Base-by-base conservation (phyloP, 2,888 invertebrate genomes). In the Tachina grossa region DNA sequence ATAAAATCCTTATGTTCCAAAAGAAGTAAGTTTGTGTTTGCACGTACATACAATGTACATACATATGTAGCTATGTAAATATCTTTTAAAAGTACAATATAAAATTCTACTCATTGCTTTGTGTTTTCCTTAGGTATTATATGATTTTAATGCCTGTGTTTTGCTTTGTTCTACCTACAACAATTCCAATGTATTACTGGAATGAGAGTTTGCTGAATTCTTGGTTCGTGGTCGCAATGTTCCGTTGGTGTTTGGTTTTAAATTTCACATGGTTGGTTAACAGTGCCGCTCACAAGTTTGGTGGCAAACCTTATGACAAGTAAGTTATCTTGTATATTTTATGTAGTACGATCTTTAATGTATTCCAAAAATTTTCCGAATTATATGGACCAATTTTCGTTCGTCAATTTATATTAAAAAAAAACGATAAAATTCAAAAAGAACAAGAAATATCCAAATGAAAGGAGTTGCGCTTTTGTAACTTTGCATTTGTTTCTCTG, bases 221-320 rank as follows among this genome's bases (percentile, higher is more conserved):
- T 1, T 95, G 95, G 94, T 95, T 95, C 91, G 94, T 96, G 55
- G 94, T 94, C 71, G 95, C 95, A 22, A 94, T 96, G 90, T 94
- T 97, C 91, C 95, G 98, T 71, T 98, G 97, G 93, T 94, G 95
- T 45, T 94, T 96, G 91, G 95, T 96, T 63, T 94, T 98, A 75
- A 97, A 98, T 92, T 95, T 96, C 83, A 98, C 98, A 1, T 98
- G 97, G 98, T 94, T 97, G 83, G 97, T 98, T 51, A 98, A 98
- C 93, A 97, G 97, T 86, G 96, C 96, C 2, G 98, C 98, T 1
- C 98, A 98, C 93, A 94, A 96, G 89, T 96, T 95, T 94, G 96
- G 96, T 72, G 94, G 94, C 89, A 95, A 95, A 88, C 96, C 96
- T 16, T 96, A 96, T 90, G 96, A 97, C 92, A 95, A 94, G 94